Evolutionary conservation across 2,113 vertebrate genomes (phyloP), one percentile per base, ranked within the genome.

Genomic region (Larimichthys crocea): DNA sequence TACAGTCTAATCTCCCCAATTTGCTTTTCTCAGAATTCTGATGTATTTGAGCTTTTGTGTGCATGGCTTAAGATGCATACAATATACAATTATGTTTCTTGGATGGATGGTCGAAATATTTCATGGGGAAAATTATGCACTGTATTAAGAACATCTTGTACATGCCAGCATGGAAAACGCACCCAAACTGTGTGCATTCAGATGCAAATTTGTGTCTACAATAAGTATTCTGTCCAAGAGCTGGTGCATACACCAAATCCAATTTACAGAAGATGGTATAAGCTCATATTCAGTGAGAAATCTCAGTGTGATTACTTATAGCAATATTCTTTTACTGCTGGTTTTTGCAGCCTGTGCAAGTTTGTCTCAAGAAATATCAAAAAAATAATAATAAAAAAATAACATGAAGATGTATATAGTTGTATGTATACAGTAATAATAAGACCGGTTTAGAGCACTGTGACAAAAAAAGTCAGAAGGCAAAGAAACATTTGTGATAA

Each of bases 41-140:
- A 74, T 76, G 83, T 68, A 70, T 76, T 64, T 75, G 42, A 63
- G 75, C 61, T 20, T 79, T 80, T 85, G 70, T 85, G 70, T 88
- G 52, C 26, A 2, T 65, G 56, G 20, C 74, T 76, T 74, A 61
- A 65, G 12, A 78, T 82, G 5, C 24, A 61, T 50, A 73, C 78
- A 84, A 70, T 85, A 64, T 56, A 57, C 48, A 83, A 76, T 74
- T 70, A 80, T 70, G 11, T 46, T 67, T 75, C 74, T 57, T 76
- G 82, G 74, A 83, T 79, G 74, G 74, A 59, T 68, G 67, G 42
- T 59, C 66, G 48, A 50, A 26, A 68, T 67, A 79, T 64, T 57
- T 74, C 71, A 74, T 44, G 24, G 35, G 48, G 48, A 53, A 79
- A 77, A 83, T 83, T 48, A 79, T 76, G 63, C 69, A 59, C 49